Evolutionary conservation across 2,797 vertebrate genomes (phyloP).

Genomic region (Neoniphon sammara): DNA sequence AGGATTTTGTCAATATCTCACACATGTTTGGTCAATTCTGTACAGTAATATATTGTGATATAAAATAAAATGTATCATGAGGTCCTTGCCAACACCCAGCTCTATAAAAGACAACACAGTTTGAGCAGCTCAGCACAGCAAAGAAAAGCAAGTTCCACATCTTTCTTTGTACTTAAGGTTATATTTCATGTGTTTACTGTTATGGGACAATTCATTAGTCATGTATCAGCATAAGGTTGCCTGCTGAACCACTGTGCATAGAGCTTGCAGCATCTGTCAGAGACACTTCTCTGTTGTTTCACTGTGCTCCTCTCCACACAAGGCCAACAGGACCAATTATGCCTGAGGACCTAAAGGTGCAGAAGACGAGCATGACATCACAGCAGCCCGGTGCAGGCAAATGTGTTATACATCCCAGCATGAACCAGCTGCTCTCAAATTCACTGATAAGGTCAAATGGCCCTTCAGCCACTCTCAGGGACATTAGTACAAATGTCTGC

Average conservation of each 20-base stretch:
- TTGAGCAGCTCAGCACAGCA: too few relatives aligned
- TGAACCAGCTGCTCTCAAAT: constrained; percentile 40
- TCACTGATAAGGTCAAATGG: constrained; percentile 60
- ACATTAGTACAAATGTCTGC: constrained; percentile 41
- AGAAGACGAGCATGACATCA: constrained; percentile 23
- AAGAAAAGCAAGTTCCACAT: too few relatives aligned
- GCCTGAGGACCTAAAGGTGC: constrained; percentile 53
- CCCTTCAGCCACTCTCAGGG: constrained; percentile 41
- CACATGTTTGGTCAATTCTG: too few relatives aligned
- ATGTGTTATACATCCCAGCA: constrained; percentile 18
- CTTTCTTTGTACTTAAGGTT: too few relatives aligned
- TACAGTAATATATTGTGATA: too few relatives aligned
- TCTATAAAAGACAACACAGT: too few relatives aligned
- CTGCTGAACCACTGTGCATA: constrained; percentile 15
- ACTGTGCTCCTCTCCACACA: constrained; percentile 39
- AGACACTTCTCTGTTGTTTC: constrained; percentile 37
- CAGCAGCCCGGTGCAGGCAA: constrained; percentile 21
- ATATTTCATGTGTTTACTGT: too few relatives aligned
- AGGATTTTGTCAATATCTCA: too few relatives aligned
- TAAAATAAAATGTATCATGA: too few relatives aligned
- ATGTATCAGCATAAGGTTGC: constrained; percentile 6
- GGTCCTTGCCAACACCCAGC: too few relatives aligned
- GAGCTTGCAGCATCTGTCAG: constrained; percentile 31
- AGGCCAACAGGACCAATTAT: constrained; percentile 62
- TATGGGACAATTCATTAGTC: too few relatives aligned